Percentiles rank a stretch among this genome's conserved stretches.
phyloP scores from a whole-genome alignment of 2,797 vertebrate species.

The Perodicticus potto region DNA sequence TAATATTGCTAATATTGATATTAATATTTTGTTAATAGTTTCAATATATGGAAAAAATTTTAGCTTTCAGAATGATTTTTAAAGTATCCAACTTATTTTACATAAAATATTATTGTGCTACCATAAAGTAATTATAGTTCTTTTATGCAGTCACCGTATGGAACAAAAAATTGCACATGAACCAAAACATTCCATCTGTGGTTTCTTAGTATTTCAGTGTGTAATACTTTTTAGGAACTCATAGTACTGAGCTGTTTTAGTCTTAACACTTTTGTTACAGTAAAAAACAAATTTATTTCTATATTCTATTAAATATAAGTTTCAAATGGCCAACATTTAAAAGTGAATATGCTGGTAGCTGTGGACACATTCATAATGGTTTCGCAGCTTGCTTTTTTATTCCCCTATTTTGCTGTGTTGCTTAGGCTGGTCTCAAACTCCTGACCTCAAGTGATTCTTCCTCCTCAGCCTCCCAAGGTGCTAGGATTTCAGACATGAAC shows the following conservation, averaged over 20 bases:
- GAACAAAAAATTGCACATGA: not conserved
- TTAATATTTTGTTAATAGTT: not conserved
- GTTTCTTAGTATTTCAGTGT: constrained; percentile 38
- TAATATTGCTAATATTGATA: not conserved
- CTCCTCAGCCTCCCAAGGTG: too few species aligned
- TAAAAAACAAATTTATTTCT: constrained; percentile 10
- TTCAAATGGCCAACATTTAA: not conserved
- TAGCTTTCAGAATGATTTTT: constrained; percentile 14
- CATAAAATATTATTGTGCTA: not conserved
- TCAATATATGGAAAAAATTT: not conserved
- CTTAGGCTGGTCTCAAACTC: too few species aligned
- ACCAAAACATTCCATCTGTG: constrained; percentile 31
- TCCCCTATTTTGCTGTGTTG: too few species aligned
- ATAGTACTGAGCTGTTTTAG: constrained; percentile 11
- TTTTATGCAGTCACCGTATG: not conserved
- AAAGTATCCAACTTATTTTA: not conserved
- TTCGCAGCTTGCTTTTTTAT: not conserved
- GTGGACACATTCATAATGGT: not conserved
- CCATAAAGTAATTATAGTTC: not conserved
- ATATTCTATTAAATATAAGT: not conserved
- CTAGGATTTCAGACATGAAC: too few species aligned
- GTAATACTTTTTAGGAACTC: not conserved
- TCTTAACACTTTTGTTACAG: constrained; percentile 28
- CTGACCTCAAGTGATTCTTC: too few species aligned
- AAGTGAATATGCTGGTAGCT: not conserved